Evolutionary conservation across 2,113 vertebrate species (phyloP).

Genomic region (Cochlearius cochlearius): DNA sequence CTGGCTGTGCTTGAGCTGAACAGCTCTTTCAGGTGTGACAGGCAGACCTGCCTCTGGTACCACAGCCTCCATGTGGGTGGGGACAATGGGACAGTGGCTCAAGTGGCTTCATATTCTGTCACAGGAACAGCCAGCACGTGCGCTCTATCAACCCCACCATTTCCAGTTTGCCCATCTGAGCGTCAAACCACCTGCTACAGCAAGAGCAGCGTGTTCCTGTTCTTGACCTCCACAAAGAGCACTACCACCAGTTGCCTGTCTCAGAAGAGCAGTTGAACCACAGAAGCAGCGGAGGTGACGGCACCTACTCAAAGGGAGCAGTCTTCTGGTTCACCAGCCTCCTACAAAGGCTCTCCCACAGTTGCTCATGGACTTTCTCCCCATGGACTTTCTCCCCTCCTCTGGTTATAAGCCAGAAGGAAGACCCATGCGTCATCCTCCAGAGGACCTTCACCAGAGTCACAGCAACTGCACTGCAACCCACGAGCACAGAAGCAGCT

Average conservation of each 20-base stretch:
- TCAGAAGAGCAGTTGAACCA: neutral
- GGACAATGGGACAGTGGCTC: neutral
- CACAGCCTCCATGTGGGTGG: neutral
- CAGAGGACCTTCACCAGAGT: neutral
- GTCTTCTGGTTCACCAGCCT: neutral
- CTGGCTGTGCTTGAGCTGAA: neutral
- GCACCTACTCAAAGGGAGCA: neutral
- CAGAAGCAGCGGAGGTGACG: neutral
- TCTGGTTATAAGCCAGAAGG: neutral
- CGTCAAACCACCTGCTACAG: neutral
- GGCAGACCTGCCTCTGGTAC: slow-evolving; percentile 1
- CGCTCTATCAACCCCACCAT: neutral
- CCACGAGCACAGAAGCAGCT: neutral
- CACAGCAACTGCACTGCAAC: neutral
- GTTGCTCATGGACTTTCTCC: neutral
- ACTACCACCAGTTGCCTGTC: neutral
- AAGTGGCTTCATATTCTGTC: slow-evolving; percentile 3
- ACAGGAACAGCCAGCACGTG: neutral
- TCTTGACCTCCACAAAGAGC: neutral
- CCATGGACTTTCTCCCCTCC: neutral
- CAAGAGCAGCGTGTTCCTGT: neutral
- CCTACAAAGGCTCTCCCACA: neutral
- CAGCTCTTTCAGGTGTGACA: slow-evolving; percentile 45
- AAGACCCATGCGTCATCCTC: neutral
- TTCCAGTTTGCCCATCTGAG: neutral